Evolutionary conservation across 2,888 invertebrate genomes (phyloP).

Genomic region (Patella depressa): DNA sequence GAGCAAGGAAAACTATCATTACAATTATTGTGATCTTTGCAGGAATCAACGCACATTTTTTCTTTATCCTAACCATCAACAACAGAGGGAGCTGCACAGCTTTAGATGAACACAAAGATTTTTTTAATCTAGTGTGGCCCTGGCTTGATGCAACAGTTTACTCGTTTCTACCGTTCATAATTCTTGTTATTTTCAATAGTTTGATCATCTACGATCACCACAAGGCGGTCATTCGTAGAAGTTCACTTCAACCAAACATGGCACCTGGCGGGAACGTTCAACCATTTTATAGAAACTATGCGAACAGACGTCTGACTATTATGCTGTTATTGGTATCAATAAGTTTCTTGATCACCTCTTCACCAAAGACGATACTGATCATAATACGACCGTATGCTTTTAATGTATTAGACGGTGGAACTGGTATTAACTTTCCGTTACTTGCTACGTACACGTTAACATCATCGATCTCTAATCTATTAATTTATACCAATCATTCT

Average conservation of each 20-base stretch:
- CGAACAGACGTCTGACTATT: conserved; percentile 45
- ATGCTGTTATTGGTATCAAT: conserved; percentile 57
- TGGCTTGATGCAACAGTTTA: conserved; percentile 61
- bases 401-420: conserved; percentile 35
- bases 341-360: conserved; percentile 52
- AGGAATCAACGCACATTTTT: conserved; percentile 51
- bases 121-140: conserved; percentile 52
- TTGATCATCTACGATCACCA: conserved; percentile 50
- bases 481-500: conserved; percentile 61
- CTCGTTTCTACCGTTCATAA: conserved; percentile 56
- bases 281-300: neutral
- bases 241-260: conserved; percentile 29
- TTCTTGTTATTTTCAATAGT: conserved; percentile 55
- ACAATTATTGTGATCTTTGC: conserved; percentile 36
- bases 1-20: conserved; percentile 42
- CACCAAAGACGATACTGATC: conserved; percentile 54
- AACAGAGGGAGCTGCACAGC: conserved; percentile 37
- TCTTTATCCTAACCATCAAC: conserved; percentile 47
- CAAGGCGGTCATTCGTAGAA: conserved; percentile 34
- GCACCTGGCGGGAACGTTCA: neutral
- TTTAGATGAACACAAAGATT: conserved; percentile 40
- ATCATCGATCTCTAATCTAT: conserved; percentile 46
- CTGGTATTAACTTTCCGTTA: conserved; percentile 36
- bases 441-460: conserved; percentile 46
- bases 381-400: conserved; percentile 48